These are phyloP conservation scores for Hybognathus amarus DNA, from an alignment of 2,797 vertebrate species.

Conservation along the genomic window DNA sequence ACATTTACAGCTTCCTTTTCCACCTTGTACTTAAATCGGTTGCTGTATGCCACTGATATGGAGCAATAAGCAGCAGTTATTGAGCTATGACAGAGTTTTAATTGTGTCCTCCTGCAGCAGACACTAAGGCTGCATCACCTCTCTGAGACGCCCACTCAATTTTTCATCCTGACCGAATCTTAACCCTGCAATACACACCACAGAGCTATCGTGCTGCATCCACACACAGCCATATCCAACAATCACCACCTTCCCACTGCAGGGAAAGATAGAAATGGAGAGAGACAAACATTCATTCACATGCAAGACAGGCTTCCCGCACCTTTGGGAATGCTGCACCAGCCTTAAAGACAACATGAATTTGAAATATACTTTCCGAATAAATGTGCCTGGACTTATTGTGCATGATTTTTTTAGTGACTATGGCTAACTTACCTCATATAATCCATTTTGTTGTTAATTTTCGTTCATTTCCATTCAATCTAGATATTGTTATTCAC, in stretches of 20 bases:
- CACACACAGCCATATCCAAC: constrained; percentile 3
- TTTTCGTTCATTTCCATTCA: no score
- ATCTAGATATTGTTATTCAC: not conserved
- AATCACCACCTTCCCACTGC: constrained; percentile 4
- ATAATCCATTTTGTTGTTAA: not conserved
- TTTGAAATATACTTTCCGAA: not conserved
- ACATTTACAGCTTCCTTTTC: constrained; percentile 14
- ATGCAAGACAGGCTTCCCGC: not conserved
- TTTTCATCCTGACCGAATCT: constrained; percentile 17
- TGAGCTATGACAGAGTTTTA: constrained; percentile 11
- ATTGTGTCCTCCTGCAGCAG: constrained; percentile 31
- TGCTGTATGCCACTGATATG: constrained; percentile 15
- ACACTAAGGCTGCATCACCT: constrained; percentile 28
- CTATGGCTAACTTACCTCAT: not conserved
- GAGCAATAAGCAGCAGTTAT: constrained; percentile 18
- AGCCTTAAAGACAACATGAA: constrained; percentile 6
- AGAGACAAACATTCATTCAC: not conserved
- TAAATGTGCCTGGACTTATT: constrained; percentile 1
- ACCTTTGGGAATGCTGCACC: constrained; percentile 10
- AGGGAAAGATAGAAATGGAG: constrained; percentile 9
- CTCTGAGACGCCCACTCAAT: constrained; percentile 6
- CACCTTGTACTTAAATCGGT: not conserved
- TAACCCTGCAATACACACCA: constrained; percentile 35
- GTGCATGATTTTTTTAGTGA: not conserved
- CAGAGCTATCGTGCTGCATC: not conserved